Conservation (phyloP, 2,113 vertebrate species). For the Lepisosteus oculatus region DNA sequence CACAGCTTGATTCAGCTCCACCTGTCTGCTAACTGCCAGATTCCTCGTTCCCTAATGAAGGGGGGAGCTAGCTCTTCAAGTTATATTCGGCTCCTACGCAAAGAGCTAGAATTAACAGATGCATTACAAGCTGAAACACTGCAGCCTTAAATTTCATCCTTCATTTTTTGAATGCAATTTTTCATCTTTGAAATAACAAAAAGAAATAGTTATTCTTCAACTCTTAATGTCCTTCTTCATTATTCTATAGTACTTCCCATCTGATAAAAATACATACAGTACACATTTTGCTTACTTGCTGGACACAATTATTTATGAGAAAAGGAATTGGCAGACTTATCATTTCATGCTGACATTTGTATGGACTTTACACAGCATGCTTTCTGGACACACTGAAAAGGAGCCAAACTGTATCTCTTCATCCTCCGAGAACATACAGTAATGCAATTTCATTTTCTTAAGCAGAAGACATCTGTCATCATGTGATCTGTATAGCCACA, state of each 20-base stretch:
- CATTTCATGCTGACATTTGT: constrained; percentile 18
- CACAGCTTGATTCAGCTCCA: constrained; percentile 67
- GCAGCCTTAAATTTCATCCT: too few relatives aligned
- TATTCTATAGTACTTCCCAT: too few relatives aligned
- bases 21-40: constrained; percentile 67
- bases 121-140: too few relatives aligned
- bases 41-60: constrained; percentile 67
- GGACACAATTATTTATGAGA: background rate
- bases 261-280: too few relatives aligned
- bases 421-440: background rate
- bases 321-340: constrained; percentile 29
- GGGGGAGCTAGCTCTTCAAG: constrained; percentile 75
- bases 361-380: constrained; percentile 1
- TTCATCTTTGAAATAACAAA: too few relatives aligned
- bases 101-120: constrained; percentile 75
- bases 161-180: too few relatives aligned
- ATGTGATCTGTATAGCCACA: background rate
- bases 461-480: constrained; percentile 8
- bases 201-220: too few relatives aligned
- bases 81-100: constrained; percentile 75
- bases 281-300: too few relatives aligned
- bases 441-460: constrained; percentile 8
- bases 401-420: constrained; percentile 2
- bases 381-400: background rate
- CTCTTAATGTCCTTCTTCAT: too few relatives aligned